These are phyloP conservation scores for Cynocephalus volans DNA, from an alignment of 2,113 vertebrate species.

Conservation along the genomic window DNA sequence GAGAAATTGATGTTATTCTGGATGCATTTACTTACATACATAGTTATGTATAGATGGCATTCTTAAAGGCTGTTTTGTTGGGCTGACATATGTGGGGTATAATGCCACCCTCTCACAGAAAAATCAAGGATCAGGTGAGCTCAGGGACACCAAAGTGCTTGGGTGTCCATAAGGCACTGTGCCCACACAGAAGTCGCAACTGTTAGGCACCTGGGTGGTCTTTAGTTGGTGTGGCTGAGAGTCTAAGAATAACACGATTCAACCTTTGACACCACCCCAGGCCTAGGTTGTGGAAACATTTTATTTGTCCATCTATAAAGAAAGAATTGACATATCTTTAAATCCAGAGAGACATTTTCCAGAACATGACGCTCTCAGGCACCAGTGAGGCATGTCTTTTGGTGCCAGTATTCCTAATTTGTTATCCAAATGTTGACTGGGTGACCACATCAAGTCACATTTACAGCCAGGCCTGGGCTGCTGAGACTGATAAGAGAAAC, in stretches of 20 bases:
- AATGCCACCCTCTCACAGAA: neutral
- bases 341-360: slow-evolving; percentile 44
- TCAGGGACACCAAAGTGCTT: neutral
- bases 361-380: neutral
- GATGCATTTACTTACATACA: neutral
- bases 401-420: slow-evolving; percentile 42
- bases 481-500: neutral
- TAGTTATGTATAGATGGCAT: neutral
- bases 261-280: neutral
- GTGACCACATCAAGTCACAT: neutral
- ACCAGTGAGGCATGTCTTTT: neutral
- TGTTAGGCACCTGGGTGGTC: neutral
- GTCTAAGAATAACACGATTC: neutral
- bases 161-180: accelerated
- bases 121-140: neutral
- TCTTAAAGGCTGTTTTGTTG: slow-evolving; percentile 19
- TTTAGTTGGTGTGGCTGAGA: neutral
- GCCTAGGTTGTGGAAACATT: neutral
- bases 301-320: neutral
- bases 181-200: neutral
- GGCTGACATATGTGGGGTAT: neutral
- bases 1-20: neutral
- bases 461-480: neutral
- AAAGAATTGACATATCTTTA: neutral
- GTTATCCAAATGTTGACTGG: slow-evolving; percentile 59